Evolutionary conservation across 2,888 invertebrate genomes (phyloP).

Genomic region (Cryptocheilus praepositus): DNA sequence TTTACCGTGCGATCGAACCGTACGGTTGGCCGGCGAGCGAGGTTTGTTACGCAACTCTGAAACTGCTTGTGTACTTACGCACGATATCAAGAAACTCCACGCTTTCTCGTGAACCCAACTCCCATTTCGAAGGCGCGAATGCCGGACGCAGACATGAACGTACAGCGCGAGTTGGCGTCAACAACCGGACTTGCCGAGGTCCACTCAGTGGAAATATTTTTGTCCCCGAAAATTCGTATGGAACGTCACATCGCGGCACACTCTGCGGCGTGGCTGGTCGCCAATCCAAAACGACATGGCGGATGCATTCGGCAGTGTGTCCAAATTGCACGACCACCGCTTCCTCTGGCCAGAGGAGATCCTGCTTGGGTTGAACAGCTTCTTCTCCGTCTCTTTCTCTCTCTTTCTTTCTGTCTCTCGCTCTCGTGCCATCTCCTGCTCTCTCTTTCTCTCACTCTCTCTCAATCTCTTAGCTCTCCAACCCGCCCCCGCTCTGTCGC

Average conservation of each 20-base stretch:
- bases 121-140: too few species aligned
- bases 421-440: background rate
- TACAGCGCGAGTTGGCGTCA: too few species aligned
- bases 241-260: too few species aligned
- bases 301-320: slow-evolving; percentile 36
- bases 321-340: slow-evolving; percentile 33
- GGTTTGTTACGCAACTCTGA: too few species aligned
- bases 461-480: slow-evolving; percentile 7
- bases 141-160: too few species aligned
- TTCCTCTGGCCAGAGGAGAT: slow-evolving; percentile 24
- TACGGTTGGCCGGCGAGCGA: slow-evolving; percentile 6
- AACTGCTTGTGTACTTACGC: too few species aligned
- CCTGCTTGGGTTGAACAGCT: slow-evolving; percentile 27
- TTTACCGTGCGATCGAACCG: background rate
- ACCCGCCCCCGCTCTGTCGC: slow-evolving; percentile 11
- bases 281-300: slow-evolving; percentile 40
- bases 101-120: too few species aligned
- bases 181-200: too few species aligned
- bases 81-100: too few species aligned
- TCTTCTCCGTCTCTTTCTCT: background rate
- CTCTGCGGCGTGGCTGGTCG: slow-evolving; percentile 7
- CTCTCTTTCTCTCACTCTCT: background rate
- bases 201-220: too few species aligned
- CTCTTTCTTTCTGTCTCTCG: background rate
- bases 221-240: too few species aligned